These are phyloP conservation scores for Atherinomorus stipes DNA, from an alignment of 2,113 vertebrate species.

Conservation along the genomic window DNA sequence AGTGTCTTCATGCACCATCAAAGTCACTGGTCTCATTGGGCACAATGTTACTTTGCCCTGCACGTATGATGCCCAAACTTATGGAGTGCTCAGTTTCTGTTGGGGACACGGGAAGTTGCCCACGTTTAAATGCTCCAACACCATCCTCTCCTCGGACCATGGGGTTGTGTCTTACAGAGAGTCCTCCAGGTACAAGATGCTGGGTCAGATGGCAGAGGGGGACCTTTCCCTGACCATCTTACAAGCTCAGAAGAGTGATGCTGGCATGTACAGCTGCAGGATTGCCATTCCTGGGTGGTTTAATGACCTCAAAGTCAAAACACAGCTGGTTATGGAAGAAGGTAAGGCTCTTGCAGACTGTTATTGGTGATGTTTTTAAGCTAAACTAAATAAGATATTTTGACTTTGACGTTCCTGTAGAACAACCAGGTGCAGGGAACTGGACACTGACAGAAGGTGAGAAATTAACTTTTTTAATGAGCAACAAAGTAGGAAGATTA, in stretches of 20 bases:
- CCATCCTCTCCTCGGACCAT: constrained; percentile 75
- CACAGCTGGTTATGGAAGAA: constrained; percentile 46
- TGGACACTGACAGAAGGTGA: constrained; percentile 16
- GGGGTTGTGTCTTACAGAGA: neutral
- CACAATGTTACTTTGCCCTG: constrained; percentile 82
- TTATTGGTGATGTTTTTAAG: neutral
- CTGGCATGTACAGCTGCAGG: constrained; percentile 86
- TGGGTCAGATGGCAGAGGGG: constrained; percentile 50
- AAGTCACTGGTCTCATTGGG: constrained; percentile 75
- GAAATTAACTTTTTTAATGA: neutral
- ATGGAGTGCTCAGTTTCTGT: constrained; percentile 69
- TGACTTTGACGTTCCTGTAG: constrained; percentile 23
- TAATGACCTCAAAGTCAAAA: constrained; percentile 78
- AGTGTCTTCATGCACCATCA: constrained; percentile 31
- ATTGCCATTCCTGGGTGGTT: constrained; percentile 81
- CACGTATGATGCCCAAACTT: constrained; percentile 51
- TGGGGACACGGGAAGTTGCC: constrained; percentile 82
- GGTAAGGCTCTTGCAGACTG: constrained; percentile 21
- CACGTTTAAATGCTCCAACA: constrained; percentile 31
- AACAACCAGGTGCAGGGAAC: constrained; percentile 11
- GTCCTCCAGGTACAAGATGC: constrained; percentile 72
- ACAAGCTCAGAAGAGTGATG: constrained; percentile 59
- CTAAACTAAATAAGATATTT: neutral
- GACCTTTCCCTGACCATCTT: constrained; percentile 85
- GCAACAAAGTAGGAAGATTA: too few relatives aligned